A percentile compares a stretch with the other conserved stretches of the same genome.
Evolutionary conservation across 2,113 vertebrate species (phyloP).

Genomic region (Pan paniscus): DNA sequence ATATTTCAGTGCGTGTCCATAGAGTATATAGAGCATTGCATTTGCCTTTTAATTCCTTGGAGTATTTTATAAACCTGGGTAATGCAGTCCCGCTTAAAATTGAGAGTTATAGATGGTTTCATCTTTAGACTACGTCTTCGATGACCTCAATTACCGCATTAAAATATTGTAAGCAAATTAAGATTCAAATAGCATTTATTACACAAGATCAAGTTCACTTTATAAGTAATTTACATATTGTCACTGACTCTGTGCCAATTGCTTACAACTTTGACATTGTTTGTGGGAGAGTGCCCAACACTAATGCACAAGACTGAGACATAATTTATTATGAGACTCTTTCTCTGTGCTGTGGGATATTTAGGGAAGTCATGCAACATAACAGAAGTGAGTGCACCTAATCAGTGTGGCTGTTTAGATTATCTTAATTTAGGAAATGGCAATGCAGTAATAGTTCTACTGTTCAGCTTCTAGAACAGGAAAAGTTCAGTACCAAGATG

Average conservation of each 20-base stretch:
- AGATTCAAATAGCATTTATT: conserved; percentile 83
- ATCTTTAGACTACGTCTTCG: conserved; percentile 78
- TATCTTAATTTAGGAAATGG: neutral
- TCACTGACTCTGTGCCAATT: conserved; percentile 76
- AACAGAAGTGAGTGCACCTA: neutral
- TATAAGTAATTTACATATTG: conserved; percentile 83
- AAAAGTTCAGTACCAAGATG: neutral
- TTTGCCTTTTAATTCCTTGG: conserved; percentile 39
- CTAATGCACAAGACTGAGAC: conserved; percentile 61
- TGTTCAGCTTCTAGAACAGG: neutral
- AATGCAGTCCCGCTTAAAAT: conserved; percentile 70
- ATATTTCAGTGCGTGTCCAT: neutral
- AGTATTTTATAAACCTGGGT: conserved; percentile 46
- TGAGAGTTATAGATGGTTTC: conserved; percentile 81
- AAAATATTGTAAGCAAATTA: conserved; percentile 88
- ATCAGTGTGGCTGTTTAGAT: neutral
- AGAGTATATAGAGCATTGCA: neutral
- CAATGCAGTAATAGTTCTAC: neutral
- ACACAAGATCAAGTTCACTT: conserved; percentile 80
- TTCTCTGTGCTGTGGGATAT: conserved; percentile 19
- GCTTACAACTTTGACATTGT: conserved; percentile 77
- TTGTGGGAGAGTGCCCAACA: conserved; percentile 75
- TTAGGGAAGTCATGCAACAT: neutral
- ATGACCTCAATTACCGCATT: conserved; percentile 85
- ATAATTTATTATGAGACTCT: conserved; percentile 69